These are phyloP conservation scores for Eclectus roratus DNA, from an alignment of 2,113 vertebrate species.

Conservation along the genomic window DNA sequence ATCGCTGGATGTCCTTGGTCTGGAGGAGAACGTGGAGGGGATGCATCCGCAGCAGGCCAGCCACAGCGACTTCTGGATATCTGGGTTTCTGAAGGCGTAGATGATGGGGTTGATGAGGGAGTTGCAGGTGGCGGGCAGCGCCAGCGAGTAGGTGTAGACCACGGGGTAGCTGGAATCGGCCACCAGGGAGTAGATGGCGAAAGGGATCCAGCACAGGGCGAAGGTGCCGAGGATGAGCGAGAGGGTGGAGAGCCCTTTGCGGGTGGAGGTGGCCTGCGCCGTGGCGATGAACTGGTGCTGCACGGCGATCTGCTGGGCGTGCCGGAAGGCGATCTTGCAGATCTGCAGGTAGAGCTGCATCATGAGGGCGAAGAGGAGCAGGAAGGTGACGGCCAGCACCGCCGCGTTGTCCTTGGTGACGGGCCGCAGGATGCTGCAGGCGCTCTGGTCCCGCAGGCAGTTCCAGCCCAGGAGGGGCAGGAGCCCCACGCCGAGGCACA, in stretches of 20 bases:
- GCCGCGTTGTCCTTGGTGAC: conserved; percentile 89
- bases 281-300: conserved; percentile 90
- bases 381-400: conserved; percentile 84
- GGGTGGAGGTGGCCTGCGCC: conserved; percentile 79
- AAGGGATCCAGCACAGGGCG: conserved; percentile 89
- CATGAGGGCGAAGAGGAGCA: conserved; percentile 89
- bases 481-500: conserved; percentile 78
- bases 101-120: conserved; percentile 91
- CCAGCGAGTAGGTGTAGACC: conserved; percentile 87
- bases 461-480: conserved; percentile 90
- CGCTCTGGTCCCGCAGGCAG: conserved; percentile 80
- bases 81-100: conserved; percentile 90
- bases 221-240: conserved; percentile 89
- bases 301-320: conserved; percentile 93
- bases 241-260: conserved; percentile 91
- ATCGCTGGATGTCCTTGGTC: conserved; percentile 88
- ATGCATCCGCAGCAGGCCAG: conserved; percentile 88
- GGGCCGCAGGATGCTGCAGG: conserved; percentile 87
- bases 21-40: conserved; percentile 80
- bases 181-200: conserved; percentile 88
- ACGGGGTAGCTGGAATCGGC: conserved; percentile 86
- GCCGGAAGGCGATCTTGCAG: conserved; percentile 89
- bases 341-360: conserved; percentile 94
- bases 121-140: conserved; percentile 86
- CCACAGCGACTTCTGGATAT: conserved; percentile 92